phyloP scores from a whole-genome alignment of 2,113 vertebrate species.

The Festucalex cinctus region DNA sequence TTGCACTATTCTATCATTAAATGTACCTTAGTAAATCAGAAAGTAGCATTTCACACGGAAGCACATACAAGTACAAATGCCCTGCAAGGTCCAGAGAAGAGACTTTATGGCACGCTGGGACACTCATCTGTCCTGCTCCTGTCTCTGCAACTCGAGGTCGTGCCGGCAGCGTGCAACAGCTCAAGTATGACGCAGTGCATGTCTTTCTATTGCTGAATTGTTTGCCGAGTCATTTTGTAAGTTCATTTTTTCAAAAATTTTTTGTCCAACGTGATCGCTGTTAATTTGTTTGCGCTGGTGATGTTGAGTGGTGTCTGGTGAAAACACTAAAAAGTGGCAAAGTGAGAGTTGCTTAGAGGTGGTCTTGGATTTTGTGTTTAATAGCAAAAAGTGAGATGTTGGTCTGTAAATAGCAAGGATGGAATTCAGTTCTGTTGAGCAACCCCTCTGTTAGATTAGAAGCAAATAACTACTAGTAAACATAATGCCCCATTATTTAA shows the following conservation, averaged over 20 bases:
- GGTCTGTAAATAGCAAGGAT: neutral
- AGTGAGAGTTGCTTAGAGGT: neutral
- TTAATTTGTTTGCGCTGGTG: too few species aligned
- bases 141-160: neutral
- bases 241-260: neutral
- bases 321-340: neutral
- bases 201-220: neutral
- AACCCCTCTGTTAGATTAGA: conserved; percentile 2
- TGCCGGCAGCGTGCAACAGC: neutral
- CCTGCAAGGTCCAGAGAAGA: conserved; percentile 10
- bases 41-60: neutral
- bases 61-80: neutral
- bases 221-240: neutral
- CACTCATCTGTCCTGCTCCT: neutral
- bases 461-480: neutral
- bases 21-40: neutral
- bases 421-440: neutral
- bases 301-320: neutral
- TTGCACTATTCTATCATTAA: neutral
- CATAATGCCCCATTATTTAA: neutral
- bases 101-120: neutral
- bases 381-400: neutral
- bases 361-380: neutral
- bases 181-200: conserved; percentile 2
- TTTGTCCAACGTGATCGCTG: neutral